These are phyloP conservation scores for Epinotia demarniana DNA, from an alignment of 2,888 invertebrate species.

Conservation along the genomic window DNA sequence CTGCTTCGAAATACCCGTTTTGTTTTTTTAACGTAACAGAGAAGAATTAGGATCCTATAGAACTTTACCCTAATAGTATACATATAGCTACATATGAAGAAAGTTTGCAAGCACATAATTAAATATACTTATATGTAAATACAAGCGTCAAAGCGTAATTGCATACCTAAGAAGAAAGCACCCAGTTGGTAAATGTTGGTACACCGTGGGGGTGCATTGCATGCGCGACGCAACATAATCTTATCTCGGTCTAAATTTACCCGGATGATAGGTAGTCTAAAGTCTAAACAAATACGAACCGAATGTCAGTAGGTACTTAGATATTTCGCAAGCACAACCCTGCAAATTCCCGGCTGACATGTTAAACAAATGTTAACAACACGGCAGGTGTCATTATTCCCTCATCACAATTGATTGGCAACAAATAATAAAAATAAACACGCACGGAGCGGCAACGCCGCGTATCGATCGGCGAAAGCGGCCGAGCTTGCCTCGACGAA, in stretches of 20 bases:
- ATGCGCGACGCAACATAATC: neutral
- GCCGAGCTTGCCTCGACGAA: conserved; percentile 2
- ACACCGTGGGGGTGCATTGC: neutral
- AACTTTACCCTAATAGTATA: too few relatives aligned
- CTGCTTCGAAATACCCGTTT: neutral
- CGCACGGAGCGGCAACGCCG: conserved; percentile 76
- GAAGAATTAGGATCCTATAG: too few relatives aligned
- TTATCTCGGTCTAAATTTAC: neutral
- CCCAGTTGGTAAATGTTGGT: neutral
- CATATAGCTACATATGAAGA: too few relatives aligned
- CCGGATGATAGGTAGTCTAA: neutral
- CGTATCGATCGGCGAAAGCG: conserved; percentile 68
- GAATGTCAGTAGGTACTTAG: neutral
- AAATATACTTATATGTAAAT: too few relatives aligned
- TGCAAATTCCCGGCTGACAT: conserved; percentile 37
- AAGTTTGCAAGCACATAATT: too few relatives aligned
- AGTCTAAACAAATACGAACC: neutral
- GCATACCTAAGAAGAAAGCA: neutral
- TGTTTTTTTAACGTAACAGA: too few relatives aligned
- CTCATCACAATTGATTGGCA: conserved; percentile 72
- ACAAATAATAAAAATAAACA: conserved; percentile 75
- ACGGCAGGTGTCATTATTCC: conserved; percentile 69
- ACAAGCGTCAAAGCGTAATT: too few relatives aligned
- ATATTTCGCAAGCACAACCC: conserved; percentile 7
- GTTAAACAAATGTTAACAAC: conserved; percentile 45